Percentiles rank a stretch among this genome's conserved stretches.
phyloP scores from a whole-genome alignment of 2,888 invertebrate genomes.

The Euplexia lucipara region DNA sequence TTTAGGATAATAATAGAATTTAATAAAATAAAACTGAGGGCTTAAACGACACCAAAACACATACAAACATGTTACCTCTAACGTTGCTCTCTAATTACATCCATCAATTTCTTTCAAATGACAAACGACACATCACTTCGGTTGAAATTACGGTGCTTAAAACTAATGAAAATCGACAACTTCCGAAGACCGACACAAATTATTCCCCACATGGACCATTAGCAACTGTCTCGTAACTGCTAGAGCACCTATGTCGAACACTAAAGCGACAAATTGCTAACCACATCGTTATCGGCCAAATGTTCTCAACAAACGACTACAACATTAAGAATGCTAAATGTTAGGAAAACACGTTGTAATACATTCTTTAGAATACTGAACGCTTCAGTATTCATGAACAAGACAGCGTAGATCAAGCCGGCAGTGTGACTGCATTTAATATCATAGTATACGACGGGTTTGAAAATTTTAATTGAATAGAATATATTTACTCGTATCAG shows the following conservation, averaged over 20 bases:
- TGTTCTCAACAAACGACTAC: slow-evolving; percentile 31
- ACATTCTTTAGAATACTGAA: slow-evolving; percentile 6
- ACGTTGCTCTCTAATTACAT: too few relatives aligned
- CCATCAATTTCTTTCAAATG: background rate
- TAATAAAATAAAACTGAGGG: too few relatives aligned
- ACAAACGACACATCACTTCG: background rate
- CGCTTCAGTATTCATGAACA: background rate
- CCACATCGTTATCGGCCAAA: slow-evolving; percentile 43
- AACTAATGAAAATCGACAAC: slow-evolving; percentile 6
- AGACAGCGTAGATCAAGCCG: background rate
- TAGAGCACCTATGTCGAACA: slow-evolving; percentile 31
- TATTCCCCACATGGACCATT: slow-evolving; percentile 32
- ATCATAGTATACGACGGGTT: background rate
- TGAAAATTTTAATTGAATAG: background rate
- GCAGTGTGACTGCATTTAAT: background rate
- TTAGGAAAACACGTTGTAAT: slow-evolving; percentile 6
- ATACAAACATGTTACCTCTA: too few relatives aligned
- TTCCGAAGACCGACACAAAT: slow-evolving; percentile 14
- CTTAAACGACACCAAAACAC: too few relatives aligned
- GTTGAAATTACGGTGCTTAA: background rate
- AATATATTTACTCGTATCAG: too few relatives aligned
- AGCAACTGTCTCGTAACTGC: slow-evolving; percentile 12
- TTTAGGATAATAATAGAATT: background rate
- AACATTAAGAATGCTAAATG: slow-evolving; percentile 26
- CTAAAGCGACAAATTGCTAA: slow-evolving; percentile 43